Percentiles rank a stretch among this genome's conserved stretches.
phyloP scores from a whole-genome alignment of 2,888 invertebrate species.

The Ophioninae sp. region DNA sequence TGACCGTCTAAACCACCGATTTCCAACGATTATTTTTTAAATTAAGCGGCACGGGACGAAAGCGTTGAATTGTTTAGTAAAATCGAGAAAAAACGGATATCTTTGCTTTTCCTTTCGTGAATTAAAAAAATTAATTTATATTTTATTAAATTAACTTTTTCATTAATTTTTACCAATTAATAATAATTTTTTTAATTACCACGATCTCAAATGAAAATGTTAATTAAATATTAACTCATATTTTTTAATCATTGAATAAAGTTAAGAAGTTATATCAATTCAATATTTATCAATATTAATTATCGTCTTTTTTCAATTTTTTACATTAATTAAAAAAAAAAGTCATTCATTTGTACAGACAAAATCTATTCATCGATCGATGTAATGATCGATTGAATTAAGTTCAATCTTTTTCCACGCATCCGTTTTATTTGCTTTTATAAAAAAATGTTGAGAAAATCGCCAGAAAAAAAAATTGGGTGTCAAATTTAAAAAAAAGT shows the following conservation, averaged over 20 bases:
- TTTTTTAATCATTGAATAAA: too few relatives aligned
- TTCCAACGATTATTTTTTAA: background rate
- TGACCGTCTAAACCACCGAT: constrained; percentile 62
- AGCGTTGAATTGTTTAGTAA: background rate
- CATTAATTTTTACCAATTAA: too few relatives aligned
- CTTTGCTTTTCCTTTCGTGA: too few relatives aligned
- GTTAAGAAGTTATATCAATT: too few relatives aligned
- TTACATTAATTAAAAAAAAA: background rate
- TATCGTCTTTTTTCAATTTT: background rate
- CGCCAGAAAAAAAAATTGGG: background rate
- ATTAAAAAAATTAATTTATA: too few relatives aligned
- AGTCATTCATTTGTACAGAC: background rate
- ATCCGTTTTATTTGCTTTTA: background rate
- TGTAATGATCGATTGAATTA: background rate
- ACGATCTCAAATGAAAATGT: too few relatives aligned
- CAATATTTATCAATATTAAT: too few relatives aligned
- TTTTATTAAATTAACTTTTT: too few relatives aligned
- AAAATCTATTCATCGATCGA: background rate
- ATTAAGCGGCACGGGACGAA: background rate
- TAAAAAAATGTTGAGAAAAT: background rate
- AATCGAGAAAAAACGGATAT: background rate
- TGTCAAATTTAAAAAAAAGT: too few relatives aligned
- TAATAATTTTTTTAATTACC: too few relatives aligned
- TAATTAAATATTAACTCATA: too few relatives aligned
- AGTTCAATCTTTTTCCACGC: background rate